Evolutionary conservation across 2,113 vertebrate species (phyloP).

Genomic region (Larimichthys polyactis): DNA sequence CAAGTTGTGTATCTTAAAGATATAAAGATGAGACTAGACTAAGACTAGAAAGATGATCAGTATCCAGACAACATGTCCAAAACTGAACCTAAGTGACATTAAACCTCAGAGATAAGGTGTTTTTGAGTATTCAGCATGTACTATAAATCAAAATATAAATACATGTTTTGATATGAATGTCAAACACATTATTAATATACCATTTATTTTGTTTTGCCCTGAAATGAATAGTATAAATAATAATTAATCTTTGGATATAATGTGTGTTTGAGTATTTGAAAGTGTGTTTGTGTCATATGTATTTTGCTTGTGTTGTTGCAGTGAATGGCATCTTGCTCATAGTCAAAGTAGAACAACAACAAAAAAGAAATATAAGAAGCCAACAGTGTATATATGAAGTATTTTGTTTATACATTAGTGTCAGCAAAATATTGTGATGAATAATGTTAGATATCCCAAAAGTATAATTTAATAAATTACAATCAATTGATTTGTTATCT

Average conservation of each 20-base stretch:
- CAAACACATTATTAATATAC: background rate
- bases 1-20: no score
- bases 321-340: background rate
- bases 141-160: background rate
- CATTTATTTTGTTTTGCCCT: background rate
- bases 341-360: background rate
- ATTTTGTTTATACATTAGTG: background rate
- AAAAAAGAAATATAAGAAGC: background rate
- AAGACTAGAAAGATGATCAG: background rate
- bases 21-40: no score
- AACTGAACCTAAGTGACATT: background rate
- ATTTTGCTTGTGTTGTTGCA: background rate
- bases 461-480: background rate
- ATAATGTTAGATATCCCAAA: background rate
- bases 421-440: no score
- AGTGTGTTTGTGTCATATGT: slow-evolving; percentile 34
- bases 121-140: background rate
- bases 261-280: slow-evolving; percentile 22
- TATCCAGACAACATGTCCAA: background rate
- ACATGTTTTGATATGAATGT: background rate
- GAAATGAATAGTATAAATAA: background rate
- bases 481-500: background rate
- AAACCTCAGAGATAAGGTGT: background rate
- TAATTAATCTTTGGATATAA: background rate
- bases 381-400: background rate